Base-by-base conservation (phyloP, 2,113 vertebrate genomes). In the Otocyon megalotis region DNA sequence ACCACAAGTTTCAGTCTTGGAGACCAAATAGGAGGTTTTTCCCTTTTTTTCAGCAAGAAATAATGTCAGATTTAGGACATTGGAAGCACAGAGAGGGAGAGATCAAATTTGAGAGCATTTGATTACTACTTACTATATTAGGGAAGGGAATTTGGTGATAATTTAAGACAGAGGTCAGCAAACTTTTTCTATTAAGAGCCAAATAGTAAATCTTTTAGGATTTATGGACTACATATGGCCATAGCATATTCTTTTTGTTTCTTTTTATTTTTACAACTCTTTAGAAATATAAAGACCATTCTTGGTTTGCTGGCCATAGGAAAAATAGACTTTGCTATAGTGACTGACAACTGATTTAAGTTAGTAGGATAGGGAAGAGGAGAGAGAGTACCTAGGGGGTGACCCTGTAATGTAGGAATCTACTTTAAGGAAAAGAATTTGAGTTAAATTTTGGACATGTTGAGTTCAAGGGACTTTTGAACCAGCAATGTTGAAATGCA, bases 151-250 rank as follows among this genome's bases (percentile, higher is more conserved):
- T 62, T 60, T 83, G 60, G 17, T 91, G 56, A 80, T 22, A 19
- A 72, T 79, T 88, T 88, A 83, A 84, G 43, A 67, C 9, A 82
- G 37, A 16, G 9, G 0, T 85, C 30, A 96, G 79, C 65, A 77
- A 81, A 37, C 15, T 48, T 95, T 86, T 95, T 84, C 43, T 88
- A 11, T 91, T 96, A 88, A 67, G 37, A 8, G 28, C 30, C 56
- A 81, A 60, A 62, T 56, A 92, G 26, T 76, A 95, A 74, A 62
- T 97, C 76, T 76, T 87, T 96, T 84, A 74, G 62, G 15, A 74
- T 94, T 74, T 88, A 24, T 69, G 16, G 11, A 62, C 26, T 37
- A 28, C 50, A 72, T 83, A 35, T 37, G 13, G 26, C 19, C 53
- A n/a, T 92, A 69, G 19, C 26, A 43, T 69, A 67, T 90, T 92